phyloP scores from a whole-genome alignment of 2,113 vertebrate species.

The Otis tarda region DNA sequence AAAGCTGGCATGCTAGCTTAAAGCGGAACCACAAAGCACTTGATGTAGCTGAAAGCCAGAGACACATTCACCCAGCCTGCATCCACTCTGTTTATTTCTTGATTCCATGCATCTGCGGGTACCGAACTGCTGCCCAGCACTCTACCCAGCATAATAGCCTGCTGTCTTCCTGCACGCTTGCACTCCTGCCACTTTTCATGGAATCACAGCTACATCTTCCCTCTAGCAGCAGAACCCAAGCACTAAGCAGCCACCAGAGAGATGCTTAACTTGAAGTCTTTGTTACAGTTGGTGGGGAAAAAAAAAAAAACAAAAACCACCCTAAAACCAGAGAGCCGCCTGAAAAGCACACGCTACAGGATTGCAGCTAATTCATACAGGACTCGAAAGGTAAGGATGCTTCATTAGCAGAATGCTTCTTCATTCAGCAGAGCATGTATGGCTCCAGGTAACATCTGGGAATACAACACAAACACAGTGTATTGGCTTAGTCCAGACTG shows the following conservation, averaged over 20 bases:
- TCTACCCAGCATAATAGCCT: neutral
- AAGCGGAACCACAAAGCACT: neutral
- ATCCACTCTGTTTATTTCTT: neutral
- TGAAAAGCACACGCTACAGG: neutral
- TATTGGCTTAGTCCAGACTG: neutral
- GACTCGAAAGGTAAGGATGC: neutral
- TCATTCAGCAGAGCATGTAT: neutral
- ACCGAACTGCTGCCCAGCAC: neutral
- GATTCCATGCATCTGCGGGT: no score
- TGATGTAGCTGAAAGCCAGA: neutral
- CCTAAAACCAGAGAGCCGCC: neutral
- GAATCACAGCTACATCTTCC: accelerated
- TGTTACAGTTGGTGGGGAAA: neutral
- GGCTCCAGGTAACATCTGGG: neutral
- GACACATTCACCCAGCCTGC: neutral
- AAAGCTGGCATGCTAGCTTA: neutral
- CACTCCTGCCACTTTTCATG: neutral
- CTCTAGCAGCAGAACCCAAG: neutral
- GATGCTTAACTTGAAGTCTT: neutral
- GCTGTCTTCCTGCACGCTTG: neutral
- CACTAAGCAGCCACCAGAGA: neutral
- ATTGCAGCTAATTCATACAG: accelerated
- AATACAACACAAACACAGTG: neutral
- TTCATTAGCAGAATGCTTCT: neutral
- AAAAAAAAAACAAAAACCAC: neutral